Evolutionary conservation across 2,888 invertebrate genomes (phyloP).

Genomic region (Parochlus steinenii): DNA sequence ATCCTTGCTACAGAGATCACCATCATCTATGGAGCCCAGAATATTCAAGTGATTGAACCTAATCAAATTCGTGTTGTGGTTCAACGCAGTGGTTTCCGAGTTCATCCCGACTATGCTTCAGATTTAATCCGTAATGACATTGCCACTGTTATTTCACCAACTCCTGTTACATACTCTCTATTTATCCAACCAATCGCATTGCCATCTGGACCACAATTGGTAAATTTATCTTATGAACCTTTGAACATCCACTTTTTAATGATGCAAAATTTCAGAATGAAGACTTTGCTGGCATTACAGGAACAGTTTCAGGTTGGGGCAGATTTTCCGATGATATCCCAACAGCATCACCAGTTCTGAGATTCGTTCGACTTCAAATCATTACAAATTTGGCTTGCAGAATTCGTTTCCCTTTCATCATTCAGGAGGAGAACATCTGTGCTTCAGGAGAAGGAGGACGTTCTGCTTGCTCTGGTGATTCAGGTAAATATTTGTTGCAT

Average conservation of each 20-base stretch:
- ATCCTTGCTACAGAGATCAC: neutral
- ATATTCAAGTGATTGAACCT: neutral
- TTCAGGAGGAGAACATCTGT: constrained; percentile 8
- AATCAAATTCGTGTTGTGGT: constrained; percentile 5
- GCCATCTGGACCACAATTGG: no score
- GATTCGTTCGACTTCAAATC: constrained; percentile 3
- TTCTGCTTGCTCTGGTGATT: constrained; percentile 7
- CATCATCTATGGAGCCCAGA: constrained; percentile 7
- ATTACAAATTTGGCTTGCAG: constrained; percentile 2
- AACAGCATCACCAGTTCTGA: constrained; percentile 1
- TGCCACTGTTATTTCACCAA: neutral
- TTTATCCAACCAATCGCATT: neutral
- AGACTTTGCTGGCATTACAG: no score
- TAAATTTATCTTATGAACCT: no score
- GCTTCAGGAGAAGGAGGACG: constrained; percentile 1
- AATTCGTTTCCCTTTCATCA: constrained; percentile 6
- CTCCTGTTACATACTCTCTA: neutral
- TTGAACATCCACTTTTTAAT: no score
- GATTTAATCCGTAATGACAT: neutral
- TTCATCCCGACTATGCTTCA: neutral
- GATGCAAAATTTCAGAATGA: no score
- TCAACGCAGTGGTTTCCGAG: neutral
- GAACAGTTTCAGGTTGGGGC: constrained; percentile 10
- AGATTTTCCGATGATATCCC: neutral
- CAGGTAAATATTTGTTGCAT: no score